Evolutionary conservation across 2,797 vertebrate genomes (phyloP).

Genomic region (Chelonia mydas): DNA sequence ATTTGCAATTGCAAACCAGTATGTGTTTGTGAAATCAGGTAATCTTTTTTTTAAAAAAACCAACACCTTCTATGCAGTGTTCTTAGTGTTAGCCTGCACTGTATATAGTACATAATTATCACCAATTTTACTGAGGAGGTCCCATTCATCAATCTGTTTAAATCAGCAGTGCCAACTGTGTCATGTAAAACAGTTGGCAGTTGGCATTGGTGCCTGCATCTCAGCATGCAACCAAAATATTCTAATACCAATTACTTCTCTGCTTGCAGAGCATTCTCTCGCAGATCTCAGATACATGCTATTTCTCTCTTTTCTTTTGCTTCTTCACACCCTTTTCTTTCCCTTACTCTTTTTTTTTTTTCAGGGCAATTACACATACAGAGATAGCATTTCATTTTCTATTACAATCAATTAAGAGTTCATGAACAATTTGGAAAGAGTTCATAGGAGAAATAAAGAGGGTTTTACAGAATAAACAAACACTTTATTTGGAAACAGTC

Average conservation of each 20-base stretch:
- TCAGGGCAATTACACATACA: neutral
- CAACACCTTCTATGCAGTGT: neutral
- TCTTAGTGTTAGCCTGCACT: slow-evolving; percentile 3
- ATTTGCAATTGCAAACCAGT: neutral
- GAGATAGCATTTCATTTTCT: neutral
- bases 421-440: neutral
- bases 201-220: neutral
- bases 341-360: neutral
- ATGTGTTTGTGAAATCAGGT: slow-evolving; percentile 2
- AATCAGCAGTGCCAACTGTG: slow-evolving; percentile 5
- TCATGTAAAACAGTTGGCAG: slow-evolving; percentile 11
- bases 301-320: neutral
- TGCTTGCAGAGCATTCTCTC: neutral
- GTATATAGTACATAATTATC: slow-evolving; percentile 15
- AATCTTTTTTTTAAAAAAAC: neutral
- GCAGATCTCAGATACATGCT: neutral
- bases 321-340: neutral
- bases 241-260: neutral
- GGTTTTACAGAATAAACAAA: neutral
- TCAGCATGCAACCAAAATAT: neutral
- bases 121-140: slow-evolving; percentile 18
- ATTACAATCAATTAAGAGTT: neutral
- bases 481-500: neutral
- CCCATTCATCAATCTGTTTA: slow-evolving; percentile 48
- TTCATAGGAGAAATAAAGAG: neutral